Base-by-base conservation (phyloP, 2,797 vertebrate species). In the Cheirogaleus major region DNA sequence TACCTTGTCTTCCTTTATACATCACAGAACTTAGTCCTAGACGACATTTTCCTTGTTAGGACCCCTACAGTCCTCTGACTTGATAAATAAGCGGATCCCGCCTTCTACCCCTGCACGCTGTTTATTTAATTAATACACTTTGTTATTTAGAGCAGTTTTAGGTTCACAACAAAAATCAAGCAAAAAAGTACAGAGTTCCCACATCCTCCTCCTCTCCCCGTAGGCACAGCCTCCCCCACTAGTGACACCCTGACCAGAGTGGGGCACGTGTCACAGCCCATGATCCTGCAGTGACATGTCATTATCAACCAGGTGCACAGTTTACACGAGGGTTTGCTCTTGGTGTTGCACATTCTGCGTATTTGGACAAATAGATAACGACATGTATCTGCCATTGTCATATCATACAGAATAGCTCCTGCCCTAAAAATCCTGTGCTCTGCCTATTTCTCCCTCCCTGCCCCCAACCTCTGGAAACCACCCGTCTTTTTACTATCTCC, bases 51-150 rank as follows among this genome's bases (percentile, higher is more conserved):
- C 27, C 80, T 80, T 3, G 35, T 41, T 61, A 79, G 55, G 17
- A 32, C 5, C 5, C 22, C 5, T n/a, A 30, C 3, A 2, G 7
- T 35, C 63, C 38, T 48, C 79, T 23, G 80, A 82, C 12, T 45
- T 55, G 35, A 61, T 48, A 67, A 69, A 75, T 69, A 90, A 50
- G 78, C 41, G 7, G 20, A 69, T 32, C 17, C 59, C 23, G 8
- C n/a, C 30, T 73, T 45, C 48, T 22, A 57, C 45, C 32, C 52
- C 35, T 27, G 18, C 32, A 13, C 6, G 78, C 32, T 38, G 69
- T 63, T 4, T 61, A 93, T 35, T 91, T 91, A 65, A 83, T 83
- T 83, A 83, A 79, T 8, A 57, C 18, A 63, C 8, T 87, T 67
- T 73, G 61, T 57, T 73, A 73, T 50, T 89, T 76, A 82, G 23